Evolutionary conservation across 1,140 invertebrate genomes (phyloP).

Genomic region (Ceratina calcarata): DNA sequence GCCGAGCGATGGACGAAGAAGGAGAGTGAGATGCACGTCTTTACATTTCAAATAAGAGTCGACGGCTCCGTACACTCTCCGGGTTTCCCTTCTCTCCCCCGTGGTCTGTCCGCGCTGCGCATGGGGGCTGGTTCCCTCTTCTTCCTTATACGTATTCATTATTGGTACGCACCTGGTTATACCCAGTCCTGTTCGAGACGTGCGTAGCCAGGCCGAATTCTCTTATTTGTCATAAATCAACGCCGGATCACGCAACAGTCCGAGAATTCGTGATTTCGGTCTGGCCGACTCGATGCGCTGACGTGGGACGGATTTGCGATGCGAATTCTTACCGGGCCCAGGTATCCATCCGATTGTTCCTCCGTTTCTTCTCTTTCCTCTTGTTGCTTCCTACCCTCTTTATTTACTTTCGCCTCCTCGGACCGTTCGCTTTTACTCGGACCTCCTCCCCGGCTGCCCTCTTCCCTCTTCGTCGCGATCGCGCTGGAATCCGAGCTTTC

Average conservation of each 20-base stretch:
- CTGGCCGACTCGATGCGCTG: conserved; percentile 12
- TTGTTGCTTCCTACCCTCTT: conserved; percentile 1
- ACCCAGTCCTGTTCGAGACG: conserved; percentile 58
- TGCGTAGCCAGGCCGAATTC: conserved; percentile 67
- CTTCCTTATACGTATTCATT: conserved; percentile 78
- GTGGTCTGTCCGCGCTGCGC: no score
- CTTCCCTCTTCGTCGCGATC: conserved; percentile 12
- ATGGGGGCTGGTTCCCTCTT: conserved; percentile 55
- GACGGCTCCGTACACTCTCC: conserved; percentile 60
- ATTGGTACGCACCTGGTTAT: conserved; percentile 74
- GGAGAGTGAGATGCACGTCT: conserved; percentile 66
- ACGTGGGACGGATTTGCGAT: conserved; percentile 55
- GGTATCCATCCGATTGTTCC: conserved; percentile 48
- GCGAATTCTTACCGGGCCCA: conserved; percentile 45
- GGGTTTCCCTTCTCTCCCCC: conserved; percentile 34
- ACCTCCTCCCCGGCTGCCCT: neutral
- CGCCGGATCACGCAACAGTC: conserved; percentile 65
- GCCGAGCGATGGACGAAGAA: conserved; percentile 21
- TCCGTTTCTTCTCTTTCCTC: neutral
- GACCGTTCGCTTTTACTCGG: neutral
- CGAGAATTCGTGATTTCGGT: conserved; percentile 61
- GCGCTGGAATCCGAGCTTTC: conserved; percentile 24
- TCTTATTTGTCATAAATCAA: conserved; percentile 78
- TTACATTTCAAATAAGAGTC: conserved; percentile 78
- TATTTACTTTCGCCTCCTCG: neutral